Percentiles rank a stretch among this genome's conserved stretches.
Conservation (phyloP, 2,797 vertebrate species). For the Chiloscyllium punctatum region DNA sequence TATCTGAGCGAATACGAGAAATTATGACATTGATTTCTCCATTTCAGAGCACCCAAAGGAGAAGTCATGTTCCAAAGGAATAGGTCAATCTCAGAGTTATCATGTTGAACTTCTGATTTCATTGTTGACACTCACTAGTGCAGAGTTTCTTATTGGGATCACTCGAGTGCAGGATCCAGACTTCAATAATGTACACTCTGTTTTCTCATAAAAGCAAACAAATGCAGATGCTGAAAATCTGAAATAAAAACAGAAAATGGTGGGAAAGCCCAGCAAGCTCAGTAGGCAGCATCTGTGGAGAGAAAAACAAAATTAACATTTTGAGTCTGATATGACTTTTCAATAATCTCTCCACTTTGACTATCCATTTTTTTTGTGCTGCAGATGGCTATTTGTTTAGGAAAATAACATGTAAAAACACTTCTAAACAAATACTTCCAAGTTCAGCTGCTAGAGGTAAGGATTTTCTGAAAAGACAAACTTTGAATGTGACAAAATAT, state of each 20-base stretch:
- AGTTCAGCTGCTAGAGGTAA: background rate
- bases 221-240: too few relatives aligned
- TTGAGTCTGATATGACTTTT: too few relatives aligned
- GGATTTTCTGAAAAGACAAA: background rate
- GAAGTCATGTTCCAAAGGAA: background rate
- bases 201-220: background rate
- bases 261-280: too few relatives aligned
- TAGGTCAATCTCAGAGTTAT: background rate
- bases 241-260: too few relatives aligned
- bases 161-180: background rate
- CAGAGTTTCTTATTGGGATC: background rate
- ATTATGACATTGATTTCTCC: background rate
- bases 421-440: background rate
- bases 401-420: background rate
- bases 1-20: background rate
- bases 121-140: background rate
- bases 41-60: background rate
- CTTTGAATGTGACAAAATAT: background rate
- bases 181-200: background rate
- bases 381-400: background rate
- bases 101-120: background rate
- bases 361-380: background rate
- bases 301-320: too few relatives aligned
- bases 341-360: too few relatives aligned
- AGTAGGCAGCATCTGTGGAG: too few relatives aligned